A percentile compares a stretch with the other conserved stretches of the same genome.
Evolutionary conservation across 1,140 invertebrate genomes (phyloP).

Genomic region (Choristoneura fumiferana): DNA sequence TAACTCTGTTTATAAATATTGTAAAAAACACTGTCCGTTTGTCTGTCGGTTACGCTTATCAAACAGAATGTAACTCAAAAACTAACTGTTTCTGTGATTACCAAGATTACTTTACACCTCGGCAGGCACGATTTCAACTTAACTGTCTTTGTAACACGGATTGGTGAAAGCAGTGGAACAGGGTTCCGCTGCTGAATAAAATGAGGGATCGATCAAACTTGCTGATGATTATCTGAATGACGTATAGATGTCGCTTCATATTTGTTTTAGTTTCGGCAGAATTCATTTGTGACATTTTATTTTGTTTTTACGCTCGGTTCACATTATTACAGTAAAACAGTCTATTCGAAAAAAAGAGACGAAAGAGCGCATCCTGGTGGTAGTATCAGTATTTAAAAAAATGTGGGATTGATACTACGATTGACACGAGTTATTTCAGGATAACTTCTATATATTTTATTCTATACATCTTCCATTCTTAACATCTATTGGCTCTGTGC

Average conservation of each 20-base stretch:
- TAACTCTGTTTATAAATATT: not conserved
- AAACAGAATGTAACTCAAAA: slow-evolving; percentile 1
- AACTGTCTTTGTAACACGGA: not conserved
- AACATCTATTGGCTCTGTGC: no score
- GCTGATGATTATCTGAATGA: slow-evolving; percentile 46
- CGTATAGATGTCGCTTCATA: slow-evolving; percentile 27
- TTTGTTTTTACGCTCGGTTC: no score
- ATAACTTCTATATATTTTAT: no score
- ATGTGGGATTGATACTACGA: no score
- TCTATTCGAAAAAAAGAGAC: no score
- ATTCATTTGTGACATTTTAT: no score
- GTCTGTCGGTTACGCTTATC: slow-evolving; percentile 8
- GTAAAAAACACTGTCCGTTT: not conserved
- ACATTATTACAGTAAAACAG: no score
- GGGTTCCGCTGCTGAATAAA: slow-evolving; percentile 6
- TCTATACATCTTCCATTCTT: no score
- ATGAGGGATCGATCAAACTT: slow-evolving; percentile 42
- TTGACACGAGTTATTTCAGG: no score
- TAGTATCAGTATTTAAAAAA: no score
- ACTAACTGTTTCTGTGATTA: not conserved
- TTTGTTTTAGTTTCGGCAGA: not conserved
- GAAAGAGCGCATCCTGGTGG: no score
- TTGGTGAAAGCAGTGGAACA: not conserved
- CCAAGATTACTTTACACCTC: not conserved
- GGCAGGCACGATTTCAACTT: not conserved